These are phyloP conservation scores for Ganaspis brasiliensis DNA, from an alignment of 2,888 invertebrate genomes.

Conservation along the genomic window DNA sequence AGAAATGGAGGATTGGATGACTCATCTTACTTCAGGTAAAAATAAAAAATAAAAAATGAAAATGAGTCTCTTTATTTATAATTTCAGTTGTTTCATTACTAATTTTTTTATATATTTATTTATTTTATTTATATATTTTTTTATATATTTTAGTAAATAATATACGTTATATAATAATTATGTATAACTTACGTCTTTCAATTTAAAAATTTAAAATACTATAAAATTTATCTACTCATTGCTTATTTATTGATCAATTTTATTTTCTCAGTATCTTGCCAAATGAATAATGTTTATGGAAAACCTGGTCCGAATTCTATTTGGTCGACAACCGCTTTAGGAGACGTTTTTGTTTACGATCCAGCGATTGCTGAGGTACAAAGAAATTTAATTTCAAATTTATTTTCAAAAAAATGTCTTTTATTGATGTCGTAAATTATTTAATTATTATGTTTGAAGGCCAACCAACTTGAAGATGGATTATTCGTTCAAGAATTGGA, in stretches of 20 bases:
- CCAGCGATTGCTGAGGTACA: conserved; percentile 84
- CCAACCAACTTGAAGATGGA: conserved; percentile 71
- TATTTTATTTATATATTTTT: too few relatives aligned
- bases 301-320: conserved; percentile 87
- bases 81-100: too few relatives aligned
- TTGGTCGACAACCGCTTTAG: conserved; percentile 90
- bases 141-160: neutral
- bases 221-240: too few relatives aligned
- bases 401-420: conserved; percentile 78
- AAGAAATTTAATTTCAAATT: conserved; percentile 79
- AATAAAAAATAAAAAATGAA: neutral
- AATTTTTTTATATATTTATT: too few relatives aligned
- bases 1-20: conserved; percentile 94
- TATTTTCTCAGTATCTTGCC: conserved; percentile 84
- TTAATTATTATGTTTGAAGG: conserved; percentile 59
- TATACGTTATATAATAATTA: too few relatives aligned
- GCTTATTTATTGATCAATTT: neutral
- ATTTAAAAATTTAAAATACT: too few relatives aligned
- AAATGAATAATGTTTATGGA: conserved; percentile 87
- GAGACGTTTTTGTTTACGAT: conserved; percentile 92
- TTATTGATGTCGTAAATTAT: neutral
- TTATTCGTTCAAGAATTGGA: conserved; percentile 84
- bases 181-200: too few relatives aligned
- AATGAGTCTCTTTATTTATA: neutral
- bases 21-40: conserved; percentile 87